Evolutionary conservation across 2,113 vertebrate species (phyloP), one percentile per base, ranked within the genome.

Genomic region (Paraplagusia blochii): DNA sequence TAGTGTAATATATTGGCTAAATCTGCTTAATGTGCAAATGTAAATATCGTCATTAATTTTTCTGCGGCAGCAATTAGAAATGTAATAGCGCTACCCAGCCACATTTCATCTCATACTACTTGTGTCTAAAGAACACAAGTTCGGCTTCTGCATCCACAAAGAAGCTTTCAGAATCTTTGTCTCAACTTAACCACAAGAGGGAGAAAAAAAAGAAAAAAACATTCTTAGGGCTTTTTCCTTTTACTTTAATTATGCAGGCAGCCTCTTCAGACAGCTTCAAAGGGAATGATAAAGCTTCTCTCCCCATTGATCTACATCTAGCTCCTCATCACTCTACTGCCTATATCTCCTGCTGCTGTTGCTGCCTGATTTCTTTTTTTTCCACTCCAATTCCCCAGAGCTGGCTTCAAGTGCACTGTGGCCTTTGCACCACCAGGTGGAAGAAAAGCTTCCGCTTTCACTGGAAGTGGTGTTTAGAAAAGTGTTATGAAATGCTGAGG

Each of bases 211-310:
- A 51, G 53, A 64, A 75, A 65, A 57, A 56, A 59, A 53, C 63
- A 61, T 19, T 0, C 38, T 47, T 38, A 19, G 54, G 62, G 34
- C 67, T 59, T 69, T 70, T 73, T 72, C 60, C 63, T 29, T 6
- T 29, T 50, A 36, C 64, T 56, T 10, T 69, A 73, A 67, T 87
- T 78, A 86, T 80, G 74, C 73, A 88, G 85, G 54, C 7, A 38
- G 46, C 57, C 57, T 86, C 79, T 75, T 72, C 40, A 40, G 72
- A 74, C 70, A 70, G 71, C 82, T 86, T 87, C 80, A 88, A 82
- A 87, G 80, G 81, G 83, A 87, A 75, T 66, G 18, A 63, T 58
- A 52, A 22, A 53, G 66, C 54, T 63, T 39, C 49, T 61, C 65
- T 60, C 57, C 46, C 11, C 17, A 11, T 40, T 40, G 38, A 40